phyloP scores from a whole-genome alignment of 2,888 invertebrate species.

The Petrophora chlorosata region DNA sequence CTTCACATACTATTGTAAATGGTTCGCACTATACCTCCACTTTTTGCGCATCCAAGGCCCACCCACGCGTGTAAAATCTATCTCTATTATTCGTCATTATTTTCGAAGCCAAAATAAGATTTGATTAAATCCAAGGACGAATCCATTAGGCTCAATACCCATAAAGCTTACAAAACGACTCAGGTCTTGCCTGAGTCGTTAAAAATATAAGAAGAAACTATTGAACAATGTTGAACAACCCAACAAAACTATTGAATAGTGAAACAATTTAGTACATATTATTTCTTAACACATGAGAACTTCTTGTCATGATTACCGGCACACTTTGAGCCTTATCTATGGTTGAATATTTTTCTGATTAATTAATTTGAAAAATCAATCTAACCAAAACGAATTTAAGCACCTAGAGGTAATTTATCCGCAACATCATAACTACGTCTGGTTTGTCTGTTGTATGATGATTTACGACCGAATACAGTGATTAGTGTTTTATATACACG shows the following conservation, averaged over 20 bases:
- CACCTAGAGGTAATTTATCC: conserved; percentile 18
- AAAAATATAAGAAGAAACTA: too few relatives aligned
- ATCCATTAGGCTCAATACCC: conserved; percentile 10
- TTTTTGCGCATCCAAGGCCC: conserved; percentile 31
- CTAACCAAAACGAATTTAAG: conserved; percentile 23
- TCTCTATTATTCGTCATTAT: conserved; percentile 16
- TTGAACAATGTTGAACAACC: too few relatives aligned
- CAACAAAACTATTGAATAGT: background rate
- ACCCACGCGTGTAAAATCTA: conserved; percentile 27
- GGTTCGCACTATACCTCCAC: conserved; percentile 26
- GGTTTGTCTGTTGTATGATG: conserved; percentile 10
- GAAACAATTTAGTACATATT: background rate
- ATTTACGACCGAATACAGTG: conserved; percentile 15
- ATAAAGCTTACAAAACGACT: background rate
- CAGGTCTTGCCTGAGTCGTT: too few relatives aligned
- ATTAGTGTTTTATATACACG: conserved; percentile 7
- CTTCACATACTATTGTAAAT: conserved; percentile 27
- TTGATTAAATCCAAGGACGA: conserved; percentile 20
- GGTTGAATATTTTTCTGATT: conserved; percentile 7
- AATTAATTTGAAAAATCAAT: conserved; percentile 25
- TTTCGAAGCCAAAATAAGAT: conserved; percentile 5
- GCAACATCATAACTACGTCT: conserved; percentile 23
- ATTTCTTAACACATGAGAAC: too few relatives aligned
- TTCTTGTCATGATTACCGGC: too few relatives aligned
- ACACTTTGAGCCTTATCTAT: background rate